A percentile compares a stretch with the other conserved stretches of the same genome.
These are phyloP conservation scores for Parauchenoglanis ngamensis DNA, from an alignment of 2,797 vertebrate genomes.

Conservation along the genomic window DNA sequence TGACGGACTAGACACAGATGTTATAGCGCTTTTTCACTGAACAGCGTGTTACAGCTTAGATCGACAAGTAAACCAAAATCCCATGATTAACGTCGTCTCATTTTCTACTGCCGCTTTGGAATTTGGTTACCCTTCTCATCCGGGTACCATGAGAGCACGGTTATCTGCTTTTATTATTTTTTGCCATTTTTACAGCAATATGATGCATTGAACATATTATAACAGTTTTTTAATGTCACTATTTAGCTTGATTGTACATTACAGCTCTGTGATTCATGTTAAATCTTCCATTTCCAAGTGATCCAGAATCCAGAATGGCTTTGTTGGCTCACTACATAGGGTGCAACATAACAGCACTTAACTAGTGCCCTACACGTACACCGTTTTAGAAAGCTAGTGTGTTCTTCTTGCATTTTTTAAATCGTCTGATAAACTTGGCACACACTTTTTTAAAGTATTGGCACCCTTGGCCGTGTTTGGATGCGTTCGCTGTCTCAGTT, in stretches of 20 bases:
- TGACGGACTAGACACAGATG: not conserved
- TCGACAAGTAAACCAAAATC: not conserved
- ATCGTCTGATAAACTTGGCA: not conserved
- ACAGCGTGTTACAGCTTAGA: not conserved
- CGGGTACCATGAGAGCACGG: not conserved
- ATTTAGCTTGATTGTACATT: not conserved
- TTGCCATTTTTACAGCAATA: not conserved
- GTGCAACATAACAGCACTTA: not conserved
- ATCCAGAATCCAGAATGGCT: not conserved
- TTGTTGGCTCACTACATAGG: not conserved
- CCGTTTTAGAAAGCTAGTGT: too few relatives aligned
- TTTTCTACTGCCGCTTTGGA: not conserved
- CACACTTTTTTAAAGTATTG: not conserved
- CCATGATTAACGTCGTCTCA: not conserved
- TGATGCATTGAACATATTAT: not conserved
- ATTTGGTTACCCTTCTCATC: not conserved
- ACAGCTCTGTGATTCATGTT: not conserved
- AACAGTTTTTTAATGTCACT: not conserved
- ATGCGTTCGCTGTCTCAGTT: not conserved
- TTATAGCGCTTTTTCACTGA: not conserved
- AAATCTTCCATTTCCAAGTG: not conserved
- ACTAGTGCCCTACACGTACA: not conserved
- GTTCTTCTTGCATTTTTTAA: not conserved
- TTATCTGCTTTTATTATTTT: not conserved
- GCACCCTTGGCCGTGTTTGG: not conserved